Conservation (phyloP, 2,797 vertebrate species). For the Amphiprion clarkii region DNA sequence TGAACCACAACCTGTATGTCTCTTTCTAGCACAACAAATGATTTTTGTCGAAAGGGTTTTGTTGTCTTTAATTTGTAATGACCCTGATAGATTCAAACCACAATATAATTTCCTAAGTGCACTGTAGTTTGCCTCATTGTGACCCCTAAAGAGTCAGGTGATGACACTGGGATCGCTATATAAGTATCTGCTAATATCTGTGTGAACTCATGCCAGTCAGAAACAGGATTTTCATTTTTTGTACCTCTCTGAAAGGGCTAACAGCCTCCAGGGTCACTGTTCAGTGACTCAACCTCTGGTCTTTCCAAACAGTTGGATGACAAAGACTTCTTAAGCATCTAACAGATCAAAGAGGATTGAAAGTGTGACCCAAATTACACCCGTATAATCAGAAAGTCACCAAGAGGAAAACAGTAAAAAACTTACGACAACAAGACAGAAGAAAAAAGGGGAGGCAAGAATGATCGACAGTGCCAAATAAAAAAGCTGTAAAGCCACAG, state of each 20-base stretch:
- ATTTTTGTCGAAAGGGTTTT: slow-evolving; percentile 2
- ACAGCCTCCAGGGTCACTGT: slow-evolving; percentile 27
- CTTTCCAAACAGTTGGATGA: slow-evolving; percentile 21
- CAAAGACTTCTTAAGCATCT: slow-evolving; percentile 36
- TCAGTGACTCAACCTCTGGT: slow-evolving; percentile 29
- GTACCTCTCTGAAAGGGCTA: slow-evolving; percentile 21
- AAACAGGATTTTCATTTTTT: slow-evolving; percentile 38
- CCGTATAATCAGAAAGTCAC: slow-evolving; percentile 24
- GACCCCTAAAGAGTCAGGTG: slow-evolving; percentile 30
- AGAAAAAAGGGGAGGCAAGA: background rate
- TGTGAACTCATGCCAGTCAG: slow-evolving; percentile 30
- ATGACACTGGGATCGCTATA: slow-evolving; percentile 20
- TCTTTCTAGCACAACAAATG: background rate
- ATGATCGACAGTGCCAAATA: slow-evolving; percentile 60
- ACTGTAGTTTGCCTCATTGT: slow-evolving; percentile 3
- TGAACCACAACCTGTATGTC: too few species aligned
- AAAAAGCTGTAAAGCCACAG: slow-evolving; percentile 52
- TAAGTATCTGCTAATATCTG: slow-evolving; percentile 35
- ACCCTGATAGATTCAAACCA: slow-evolving; percentile 17
- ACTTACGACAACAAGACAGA: slow-evolving; percentile 10
- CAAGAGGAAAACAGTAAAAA: slow-evolving; percentile 13
- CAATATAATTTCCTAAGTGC: slow-evolving; percentile 15
- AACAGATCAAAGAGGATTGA: slow-evolving; percentile 43
- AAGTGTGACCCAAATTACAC: slow-evolving; percentile 37
- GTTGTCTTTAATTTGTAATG: slow-evolving; percentile 20